These are phyloP conservation scores for Teleiodes luculella DNA, from an alignment of 2,888 invertebrate species.

Conservation along the genomic window DNA sequence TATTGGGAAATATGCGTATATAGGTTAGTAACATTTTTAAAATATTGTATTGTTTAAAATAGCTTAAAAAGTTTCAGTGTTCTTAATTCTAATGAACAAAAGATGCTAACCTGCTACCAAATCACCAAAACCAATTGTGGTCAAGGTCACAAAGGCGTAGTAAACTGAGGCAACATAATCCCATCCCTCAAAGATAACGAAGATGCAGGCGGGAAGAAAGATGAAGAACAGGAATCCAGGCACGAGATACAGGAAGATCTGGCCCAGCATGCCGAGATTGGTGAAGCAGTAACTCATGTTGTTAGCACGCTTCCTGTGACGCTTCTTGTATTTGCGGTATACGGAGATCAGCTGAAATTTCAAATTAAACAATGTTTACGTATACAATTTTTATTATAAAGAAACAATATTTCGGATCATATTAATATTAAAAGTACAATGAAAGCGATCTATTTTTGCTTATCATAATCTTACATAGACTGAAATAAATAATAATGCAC, in stretches of 20 bases:
- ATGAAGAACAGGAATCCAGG: slow-evolving; percentile 93
- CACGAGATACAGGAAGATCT: slow-evolving; percentile 90
- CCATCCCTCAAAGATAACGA: slow-evolving; percentile 92
- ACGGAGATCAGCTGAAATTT: slow-evolving; percentile 84
- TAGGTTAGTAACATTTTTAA: too few species aligned
- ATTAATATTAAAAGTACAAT: too few species aligned
- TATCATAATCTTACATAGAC: too few species aligned
- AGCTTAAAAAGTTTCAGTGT: too few species aligned
- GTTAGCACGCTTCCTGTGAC: slow-evolving; percentile 78
- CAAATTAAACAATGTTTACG: not conserved
- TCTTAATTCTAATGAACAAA: too few species aligned
- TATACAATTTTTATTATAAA: too few species aligned
- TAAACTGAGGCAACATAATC: slow-evolving; percentile 90
- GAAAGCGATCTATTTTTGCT: too few species aligned
- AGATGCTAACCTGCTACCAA: slow-evolving; percentile 94
- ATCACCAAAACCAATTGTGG: slow-evolving; percentile 96
- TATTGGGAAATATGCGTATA: too few species aligned
- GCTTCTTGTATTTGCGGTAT: slow-evolving; percentile 88
- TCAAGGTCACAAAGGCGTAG: slow-evolving; percentile 91
- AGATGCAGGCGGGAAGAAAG: slow-evolving; percentile 90
- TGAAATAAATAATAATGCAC: too few species aligned
- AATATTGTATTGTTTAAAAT: too few species aligned
- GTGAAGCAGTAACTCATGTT: slow-evolving; percentile 81
- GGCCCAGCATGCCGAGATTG: slow-evolving; percentile 85
- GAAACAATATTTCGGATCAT: too few species aligned